Evolutionary conservation across 2,113 vertebrate species (phyloP), one percentile per base, ranked within the genome.

Genomic region (Petroica traversi): DNA sequence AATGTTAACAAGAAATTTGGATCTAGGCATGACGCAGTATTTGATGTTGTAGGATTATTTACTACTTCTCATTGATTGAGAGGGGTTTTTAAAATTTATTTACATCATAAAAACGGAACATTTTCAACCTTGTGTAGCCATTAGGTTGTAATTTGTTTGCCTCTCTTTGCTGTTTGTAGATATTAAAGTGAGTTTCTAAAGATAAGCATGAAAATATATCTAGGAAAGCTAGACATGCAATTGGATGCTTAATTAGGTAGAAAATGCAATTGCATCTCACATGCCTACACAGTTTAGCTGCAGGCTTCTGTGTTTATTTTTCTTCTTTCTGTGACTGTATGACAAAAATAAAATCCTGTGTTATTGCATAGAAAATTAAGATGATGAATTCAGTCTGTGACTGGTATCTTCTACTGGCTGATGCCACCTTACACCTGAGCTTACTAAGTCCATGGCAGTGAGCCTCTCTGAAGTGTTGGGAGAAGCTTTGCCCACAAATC

Each of bases 221-320:
- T 54, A 54, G 54, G 74, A 82, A 52, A 93, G 29, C 33, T 54
- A 46, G 58, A 80, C 26, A 41, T 36, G 33, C 51, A 92, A 38
- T 64, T 92, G 88, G 41, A 49, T 80, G 54, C 78, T 64, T 95
- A 88, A 95, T 92, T 88, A 88, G 66, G 52, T 84, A 79, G 78
- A 85, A 94, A 95, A 92, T 76, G 43, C 51, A 84, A 58, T 91
- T 91, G 36, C 69, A 63, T 52, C 40, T 95, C 43, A 19, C 11
- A 29, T 68, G 61, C 61, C 22, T 62, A 19, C 1, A 6, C 52
- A 67, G 5, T 2, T 67, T 63, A 89, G 49, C 57, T 3, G 1
- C 57, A 85, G 77, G 54, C 43, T 67, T 73, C 54, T 61, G 19
- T 64, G 36, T 59, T 69, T 89, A 23, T 78, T 85, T 83, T 81